Percentiles rank a stretch among this genome's conserved stretches.
phyloP scores from a whole-genome alignment of 2,888 invertebrate species.

The Melinopterus prodromus region DNA sequence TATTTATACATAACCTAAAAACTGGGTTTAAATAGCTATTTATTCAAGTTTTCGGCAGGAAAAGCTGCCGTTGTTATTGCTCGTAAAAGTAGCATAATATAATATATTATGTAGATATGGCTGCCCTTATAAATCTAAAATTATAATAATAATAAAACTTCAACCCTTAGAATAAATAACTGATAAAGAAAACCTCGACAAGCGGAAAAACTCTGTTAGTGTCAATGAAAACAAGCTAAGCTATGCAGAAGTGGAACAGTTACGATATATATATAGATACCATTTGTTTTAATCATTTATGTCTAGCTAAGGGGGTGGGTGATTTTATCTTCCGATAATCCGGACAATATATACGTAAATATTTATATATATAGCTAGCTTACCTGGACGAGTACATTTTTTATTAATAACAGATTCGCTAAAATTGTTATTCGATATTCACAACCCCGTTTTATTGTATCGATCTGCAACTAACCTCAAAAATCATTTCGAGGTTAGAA shows the following conservation, averaged over 20 bases:
- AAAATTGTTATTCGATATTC: conserved; percentile 4
- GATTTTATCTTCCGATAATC: background rate
- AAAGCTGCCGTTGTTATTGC: background rate
- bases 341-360: background rate
- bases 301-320: background rate
- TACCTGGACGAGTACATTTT: background rate
- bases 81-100: background rate
- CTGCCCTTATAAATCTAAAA: background rate
- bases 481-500: background rate
- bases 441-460: conserved; percentile 4
- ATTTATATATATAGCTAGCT: background rate
- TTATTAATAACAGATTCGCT: background rate
- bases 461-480: background rate
- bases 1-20: background rate
- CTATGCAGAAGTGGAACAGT: background rate
- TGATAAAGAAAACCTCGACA: background rate
- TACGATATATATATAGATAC: background rate
- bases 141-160: background rate
- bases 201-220: background rate
- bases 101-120: background rate
- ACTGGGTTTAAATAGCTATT: background rate
- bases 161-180: background rate
- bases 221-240: background rate
- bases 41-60: background rate
- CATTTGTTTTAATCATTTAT: conserved; percentile 4